Evolutionary conservation across 1,140 invertebrate genomes (phyloP).

Genomic region (Paralvinella palmiformis): DNA sequence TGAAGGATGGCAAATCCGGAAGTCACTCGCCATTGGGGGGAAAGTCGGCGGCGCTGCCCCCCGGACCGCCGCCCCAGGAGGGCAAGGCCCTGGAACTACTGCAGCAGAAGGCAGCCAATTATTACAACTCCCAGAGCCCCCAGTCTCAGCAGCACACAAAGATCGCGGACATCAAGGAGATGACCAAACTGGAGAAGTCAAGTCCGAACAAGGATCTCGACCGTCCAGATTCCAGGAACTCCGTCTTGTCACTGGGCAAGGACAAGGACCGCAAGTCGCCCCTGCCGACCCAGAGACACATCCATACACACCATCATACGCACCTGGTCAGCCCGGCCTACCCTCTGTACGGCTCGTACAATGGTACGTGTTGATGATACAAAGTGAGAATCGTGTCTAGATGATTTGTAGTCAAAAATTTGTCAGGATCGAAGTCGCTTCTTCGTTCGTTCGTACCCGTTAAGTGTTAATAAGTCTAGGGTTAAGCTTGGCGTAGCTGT

Average conservation of each 20-base stretch:
- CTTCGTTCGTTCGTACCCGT: too few species aligned
- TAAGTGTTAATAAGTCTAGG: too few species aligned
- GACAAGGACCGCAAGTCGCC: slow-evolving; percentile 50
- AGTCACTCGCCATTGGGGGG: too few species aligned
- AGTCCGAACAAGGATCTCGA: slow-evolving; percentile 29
- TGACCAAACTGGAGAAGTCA: slow-evolving; percentile 60
- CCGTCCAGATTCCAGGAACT: slow-evolving; percentile 21
- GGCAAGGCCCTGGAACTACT: slow-evolving; percentile 74
- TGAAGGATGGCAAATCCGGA: too few species aligned
- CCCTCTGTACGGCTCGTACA: not conserved
- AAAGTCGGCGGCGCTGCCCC: too few species aligned
- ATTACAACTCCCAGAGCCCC: slow-evolving; percentile 49
- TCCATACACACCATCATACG: slow-evolving; percentile 91
- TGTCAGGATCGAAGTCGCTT: too few species aligned
- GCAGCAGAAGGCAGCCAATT: slow-evolving; percentile 67
- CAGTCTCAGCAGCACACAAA: slow-evolving; percentile 66
- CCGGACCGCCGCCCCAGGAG: too few species aligned
- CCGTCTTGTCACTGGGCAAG: slow-evolving; percentile 35
- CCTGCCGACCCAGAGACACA: slow-evolving; percentile 81
- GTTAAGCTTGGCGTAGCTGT: too few species aligned
- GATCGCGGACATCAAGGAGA: slow-evolving; percentile 86
- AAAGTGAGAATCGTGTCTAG: too few species aligned
- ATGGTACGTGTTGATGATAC: too few species aligned
- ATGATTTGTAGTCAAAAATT: too few species aligned
- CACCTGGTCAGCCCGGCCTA: slow-evolving; percentile 68